Evolutionary conservation across 1,140 invertebrate species (phyloP).

Genomic region (Palaemon carinicauda): DNA sequence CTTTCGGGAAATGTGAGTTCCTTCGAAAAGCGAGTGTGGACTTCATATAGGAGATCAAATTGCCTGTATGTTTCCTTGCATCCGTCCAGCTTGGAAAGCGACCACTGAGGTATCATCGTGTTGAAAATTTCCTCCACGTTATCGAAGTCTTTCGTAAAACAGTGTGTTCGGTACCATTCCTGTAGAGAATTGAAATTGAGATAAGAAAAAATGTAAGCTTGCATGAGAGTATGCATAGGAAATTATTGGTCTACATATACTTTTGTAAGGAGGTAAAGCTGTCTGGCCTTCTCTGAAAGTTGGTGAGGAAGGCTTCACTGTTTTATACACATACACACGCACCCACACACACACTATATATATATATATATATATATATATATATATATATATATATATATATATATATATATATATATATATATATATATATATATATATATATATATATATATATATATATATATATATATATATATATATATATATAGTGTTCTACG

Average conservation of each 20-base stretch:
- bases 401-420: not conserved
- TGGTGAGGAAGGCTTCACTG: too few relatives aligned
- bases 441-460: not conserved
- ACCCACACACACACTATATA: too few relatives aligned
- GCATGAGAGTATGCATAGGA: too few relatives aligned
- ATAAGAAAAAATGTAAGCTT: too few relatives aligned
- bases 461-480: not conserved
- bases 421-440: not conserved
- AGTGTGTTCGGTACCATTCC: not conserved
- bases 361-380: not conserved
- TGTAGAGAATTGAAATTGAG: not conserved
- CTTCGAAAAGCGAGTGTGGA: not conserved
- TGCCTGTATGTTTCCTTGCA: not conserved
- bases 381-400: not conserved
- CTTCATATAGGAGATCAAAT: not conserved
- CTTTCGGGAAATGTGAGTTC: not conserved
- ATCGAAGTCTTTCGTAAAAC: not conserved
- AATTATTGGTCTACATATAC: too few relatives aligned
- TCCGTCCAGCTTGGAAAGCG: not conserved
- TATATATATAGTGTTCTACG: not conserved
- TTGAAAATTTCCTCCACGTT: not conserved
- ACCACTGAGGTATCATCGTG: not conserved
- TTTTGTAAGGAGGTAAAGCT: too few relatives aligned
- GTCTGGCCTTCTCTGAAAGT: too few relatives aligned
- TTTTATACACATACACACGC: too few relatives aligned